These are phyloP conservation scores for Rallus crepitans DNA, from an alignment of 2,797 vertebrate genomes.

Conservation along the genomic window DNA sequence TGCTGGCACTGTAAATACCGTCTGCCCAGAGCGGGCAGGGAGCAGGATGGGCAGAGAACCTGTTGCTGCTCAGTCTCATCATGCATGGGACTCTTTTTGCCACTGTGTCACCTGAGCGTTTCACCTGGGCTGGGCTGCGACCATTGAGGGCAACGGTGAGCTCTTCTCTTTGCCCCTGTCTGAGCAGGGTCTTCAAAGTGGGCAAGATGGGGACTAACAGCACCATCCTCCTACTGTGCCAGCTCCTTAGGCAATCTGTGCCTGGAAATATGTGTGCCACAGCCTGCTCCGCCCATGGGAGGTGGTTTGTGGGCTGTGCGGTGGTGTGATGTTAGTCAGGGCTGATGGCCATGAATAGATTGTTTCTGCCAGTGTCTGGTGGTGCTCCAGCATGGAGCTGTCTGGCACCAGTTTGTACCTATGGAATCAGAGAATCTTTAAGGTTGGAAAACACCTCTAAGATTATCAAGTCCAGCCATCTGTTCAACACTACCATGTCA, in stretches of 20 bases:
- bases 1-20: background rate
- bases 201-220: background rate
- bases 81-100: fast-evolving
- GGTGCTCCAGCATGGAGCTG: background rate
- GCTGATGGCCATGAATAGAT: background rate
- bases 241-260: background rate
- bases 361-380: background rate
- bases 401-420: background rate
- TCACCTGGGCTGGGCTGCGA: background rate
- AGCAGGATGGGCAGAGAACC: background rate
- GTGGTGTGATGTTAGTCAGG: background rate
- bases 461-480: too few relatives aligned
- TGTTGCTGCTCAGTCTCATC: background rate
- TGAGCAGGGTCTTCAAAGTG: background rate
- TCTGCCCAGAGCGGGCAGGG: background rate
- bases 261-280: fast-evolving
- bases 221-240: fast-evolving
- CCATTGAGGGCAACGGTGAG: fast-evolving
- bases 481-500: too few relatives aligned
- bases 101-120: background rate
- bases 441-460: too few relatives aligned
- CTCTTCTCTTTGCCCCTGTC: background rate
- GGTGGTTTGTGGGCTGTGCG: fast-evolving
- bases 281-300: fast-evolving
- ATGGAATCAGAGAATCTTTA: too few relatives aligned